Evolutionary conservation across 2,888 invertebrate genomes (phyloP), one percentile per base, ranked within the genome.

Genomic region (Hyposoter dolosus): DNA sequence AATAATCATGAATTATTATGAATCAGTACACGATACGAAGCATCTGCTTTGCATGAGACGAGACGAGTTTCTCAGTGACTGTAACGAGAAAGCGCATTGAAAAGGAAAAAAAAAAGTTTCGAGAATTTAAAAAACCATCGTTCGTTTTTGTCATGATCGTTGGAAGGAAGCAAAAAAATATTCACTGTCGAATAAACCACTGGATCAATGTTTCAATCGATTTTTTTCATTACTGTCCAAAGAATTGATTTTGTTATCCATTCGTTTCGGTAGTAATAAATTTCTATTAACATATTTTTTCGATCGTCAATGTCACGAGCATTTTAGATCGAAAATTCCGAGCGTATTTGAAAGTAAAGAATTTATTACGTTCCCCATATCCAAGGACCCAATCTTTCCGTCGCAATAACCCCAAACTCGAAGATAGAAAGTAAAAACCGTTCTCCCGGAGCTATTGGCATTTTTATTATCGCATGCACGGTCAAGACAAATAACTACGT

Each of bases 1-100:
- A 90, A 92, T 92, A 89, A 90, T 84, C 74, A 63, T 83, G 83
- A 90, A 90, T 90, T 87, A 87, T 82, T 87, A 88, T 88, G 86
- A 89, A 90, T 90, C 89, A 89, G 81, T 85, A 32, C 72, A 40
- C 32, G 65, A 50, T 45, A 32, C 43, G 19, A 10, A 47, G 76
- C 83, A 76, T 79, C 76, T 45, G 76, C 72, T 63, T 15, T n/a
- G 45, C 35, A 56, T 56, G 28, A 65, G 71, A 32, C 56, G 65
- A 28, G 23, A 40, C 32, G 43, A 12, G 40, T 65, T 66, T 72
- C 47, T 68, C 32, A 63, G 45, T 45, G 12, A n/a, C n/a, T 28
- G 35, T 35, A 19, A 28, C n/a, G 12, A 23, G 40, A 43, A 9
- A 23, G 43, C 9, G 1, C n/a, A 3, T 60, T 60, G 28, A 43